Evolutionary conservation across 2,797 vertebrate species (phyloP).

Genomic region (Nasua narica): DNA sequence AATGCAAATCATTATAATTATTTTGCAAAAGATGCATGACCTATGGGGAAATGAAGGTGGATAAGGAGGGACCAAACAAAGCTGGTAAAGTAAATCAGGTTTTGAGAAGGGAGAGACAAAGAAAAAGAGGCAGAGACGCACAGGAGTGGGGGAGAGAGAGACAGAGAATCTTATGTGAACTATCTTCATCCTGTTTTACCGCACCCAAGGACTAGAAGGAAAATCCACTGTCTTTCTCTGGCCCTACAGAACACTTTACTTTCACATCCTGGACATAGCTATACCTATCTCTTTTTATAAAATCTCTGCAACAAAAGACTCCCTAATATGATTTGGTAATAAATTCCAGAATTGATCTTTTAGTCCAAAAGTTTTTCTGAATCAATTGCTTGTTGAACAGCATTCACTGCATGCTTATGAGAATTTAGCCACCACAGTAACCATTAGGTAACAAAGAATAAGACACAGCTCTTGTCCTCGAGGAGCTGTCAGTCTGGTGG

Average conservation of each 20-base stretch:
- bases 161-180: background rate
- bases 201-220: background rate
- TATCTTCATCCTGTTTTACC: background rate
- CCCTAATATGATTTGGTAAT: background rate
- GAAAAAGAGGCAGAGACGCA: background rate
- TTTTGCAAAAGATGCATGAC: constrained; percentile 3
- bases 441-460: background rate
- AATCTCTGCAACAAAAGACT: background rate
- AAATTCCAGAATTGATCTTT: background rate
- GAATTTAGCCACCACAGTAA: background rate
- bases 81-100: background rate
- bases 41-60: background rate
- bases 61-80: background rate
- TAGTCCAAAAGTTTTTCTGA: background rate
- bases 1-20: constrained; percentile 2
- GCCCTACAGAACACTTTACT: background rate
- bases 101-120: background rate
- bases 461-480: background rate
- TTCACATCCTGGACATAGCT: background rate
- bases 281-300: background rate
- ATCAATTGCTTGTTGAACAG: background rate
- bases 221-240: background rate
- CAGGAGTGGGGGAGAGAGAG: background rate
- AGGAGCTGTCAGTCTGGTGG: background rate
- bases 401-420: background rate